Conservation (phyloP, 2,797 vertebrate genomes). For the Syngnathus acus region DNA sequence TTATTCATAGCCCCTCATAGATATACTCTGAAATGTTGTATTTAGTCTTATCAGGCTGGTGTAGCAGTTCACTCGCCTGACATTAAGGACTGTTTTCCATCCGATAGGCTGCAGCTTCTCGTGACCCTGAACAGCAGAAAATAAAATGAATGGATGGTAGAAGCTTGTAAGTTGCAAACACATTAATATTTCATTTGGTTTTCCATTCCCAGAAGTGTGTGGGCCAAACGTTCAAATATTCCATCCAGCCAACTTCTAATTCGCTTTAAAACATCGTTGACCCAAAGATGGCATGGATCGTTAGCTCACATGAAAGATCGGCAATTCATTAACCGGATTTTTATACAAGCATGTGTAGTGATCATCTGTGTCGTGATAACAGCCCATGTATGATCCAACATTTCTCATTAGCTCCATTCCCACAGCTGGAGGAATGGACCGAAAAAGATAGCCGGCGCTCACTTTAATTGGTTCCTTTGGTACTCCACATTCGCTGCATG, state of each 20-base stretch:
- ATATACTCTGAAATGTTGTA: too few species aligned
- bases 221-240: neutral
- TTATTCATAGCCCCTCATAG: too few species aligned
- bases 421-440: slow-evolving; percentile 58
- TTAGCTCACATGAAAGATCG: slow-evolving; percentile 48
- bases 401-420: slow-evolving; percentile 59
- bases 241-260: neutral
- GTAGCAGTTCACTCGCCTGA: too few species aligned
- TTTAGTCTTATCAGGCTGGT: too few species aligned
- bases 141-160: neutral
- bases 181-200: too few species aligned
- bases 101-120: neutral
- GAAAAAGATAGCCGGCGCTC: slow-evolving; percentile 56
- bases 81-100: too few species aligned
- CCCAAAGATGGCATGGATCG: slow-evolving; percentile 25
- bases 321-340: slow-evolving; percentile 62
- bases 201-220: neutral
- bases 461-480: slow-evolving; percentile 65
- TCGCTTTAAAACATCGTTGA: slow-evolving; percentile 42
- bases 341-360: slow-evolving; percentile 54
- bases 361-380: slow-evolving; percentile 57
- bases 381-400: slow-evolving; percentile 45
- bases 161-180: too few species aligned
- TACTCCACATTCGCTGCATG: slow-evolving; percentile 40
- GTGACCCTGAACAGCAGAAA: neutral